Percentiles rank a stretch among this genome's conserved stretches.
Conservation (phyloP, 2,888 invertebrate species). For the Dryococelus australis region DNA sequence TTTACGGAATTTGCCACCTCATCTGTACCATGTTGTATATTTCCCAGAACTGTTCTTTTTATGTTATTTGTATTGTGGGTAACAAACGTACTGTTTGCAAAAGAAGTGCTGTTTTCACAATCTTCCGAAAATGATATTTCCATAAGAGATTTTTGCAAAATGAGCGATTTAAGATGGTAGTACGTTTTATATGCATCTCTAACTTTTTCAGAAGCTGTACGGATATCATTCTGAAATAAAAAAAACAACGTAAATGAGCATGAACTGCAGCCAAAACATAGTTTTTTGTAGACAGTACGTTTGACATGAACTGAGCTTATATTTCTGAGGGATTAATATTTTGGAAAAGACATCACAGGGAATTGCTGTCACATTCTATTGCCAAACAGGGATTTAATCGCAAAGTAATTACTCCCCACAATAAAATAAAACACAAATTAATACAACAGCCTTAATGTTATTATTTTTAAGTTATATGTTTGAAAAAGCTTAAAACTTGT, state of each 20-base stretch:
- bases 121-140: constrained; percentile 61
- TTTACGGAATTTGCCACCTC: background rate
- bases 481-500: no score
- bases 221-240: constrained; percentile 74
- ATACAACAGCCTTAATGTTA: no score
- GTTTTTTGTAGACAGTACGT: no score
- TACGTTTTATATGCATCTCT: constrained; percentile 83
- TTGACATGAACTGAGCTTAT: no score
- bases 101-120: constrained; percentile 44
- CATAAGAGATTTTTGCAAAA: constrained; percentile 74
- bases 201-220: constrained; percentile 75
- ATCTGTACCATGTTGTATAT: constrained; percentile 31
- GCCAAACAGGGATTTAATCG: no score
- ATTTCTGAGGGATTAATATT: no score
- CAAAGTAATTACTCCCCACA: no score
- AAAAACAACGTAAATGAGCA: constrained; percentile 29
- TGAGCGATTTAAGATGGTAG: constrained; percentile 78
- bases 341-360: no score
- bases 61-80: constrained; percentile 20
- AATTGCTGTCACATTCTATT: no score
- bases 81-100: background rate
- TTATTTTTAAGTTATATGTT: no score
- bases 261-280: no score
- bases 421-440: no score
- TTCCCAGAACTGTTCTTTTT: constrained; percentile 35